phyloP scores from a whole-genome alignment of 2,888 invertebrate species.

The Papilio demoleus region DNA sequence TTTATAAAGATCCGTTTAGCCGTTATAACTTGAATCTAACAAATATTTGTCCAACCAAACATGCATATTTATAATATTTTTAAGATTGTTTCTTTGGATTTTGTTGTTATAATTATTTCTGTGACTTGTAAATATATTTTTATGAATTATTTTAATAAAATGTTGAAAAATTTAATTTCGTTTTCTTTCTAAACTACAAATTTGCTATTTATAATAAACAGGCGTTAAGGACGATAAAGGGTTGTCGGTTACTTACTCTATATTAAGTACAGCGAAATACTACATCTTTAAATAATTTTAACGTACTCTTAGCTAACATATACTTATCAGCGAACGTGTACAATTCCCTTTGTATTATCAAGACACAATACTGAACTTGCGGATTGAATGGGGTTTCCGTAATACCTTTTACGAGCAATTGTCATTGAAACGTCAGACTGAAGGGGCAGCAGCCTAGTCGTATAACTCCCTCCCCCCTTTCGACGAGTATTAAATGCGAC shows the following conservation, averaged over 20 bases:
- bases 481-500: background rate
- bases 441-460: background rate
- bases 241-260: background rate
- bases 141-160: too few relatives aligned
- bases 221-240: background rate
- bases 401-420: conserved; percentile 11
- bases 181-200: too few relatives aligned
- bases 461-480: background rate
- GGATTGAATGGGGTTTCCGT: conserved; percentile 10
- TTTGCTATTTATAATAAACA: background rate
- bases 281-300: background rate
- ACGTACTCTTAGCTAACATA: background rate
- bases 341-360: background rate
- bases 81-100: too few relatives aligned
- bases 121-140: too few relatives aligned
- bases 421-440: conserved; percentile 10
- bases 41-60: too few relatives aligned
- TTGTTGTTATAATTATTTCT: too few relatives aligned
- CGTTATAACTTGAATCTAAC: too few relatives aligned
- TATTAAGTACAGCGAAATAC: background rate
- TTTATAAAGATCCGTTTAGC: too few relatives aligned
- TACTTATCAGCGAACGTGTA: background rate
- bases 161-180: too few relatives aligned
- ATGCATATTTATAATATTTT: too few relatives aligned
- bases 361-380: background rate